Percentiles rank a stretch among this genome's conserved stretches.
phyloP scores from a whole-genome alignment of 2,888 invertebrate genomes.

The Drosophila rubida region DNA sequence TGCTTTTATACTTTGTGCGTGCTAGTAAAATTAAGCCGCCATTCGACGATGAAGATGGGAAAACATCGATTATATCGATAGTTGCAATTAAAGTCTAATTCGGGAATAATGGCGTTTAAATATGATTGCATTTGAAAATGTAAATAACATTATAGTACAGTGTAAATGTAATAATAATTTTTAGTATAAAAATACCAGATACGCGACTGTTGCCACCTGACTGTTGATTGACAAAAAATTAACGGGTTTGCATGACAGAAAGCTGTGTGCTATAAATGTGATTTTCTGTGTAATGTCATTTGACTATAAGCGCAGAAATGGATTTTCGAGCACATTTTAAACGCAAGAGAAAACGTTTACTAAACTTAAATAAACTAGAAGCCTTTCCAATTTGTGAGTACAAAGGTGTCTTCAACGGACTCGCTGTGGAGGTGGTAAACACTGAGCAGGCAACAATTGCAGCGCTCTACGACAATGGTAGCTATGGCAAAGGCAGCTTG shows the following conservation, averaged over 20 bases:
- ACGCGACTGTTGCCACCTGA: too few species aligned
- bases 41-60: too few species aligned
- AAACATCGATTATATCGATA: too few species aligned
- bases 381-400: slow-evolving; percentile 52
- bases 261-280: not conserved
- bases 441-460: slow-evolving; percentile 86
- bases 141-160: too few species aligned
- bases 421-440: slow-evolving; percentile 88
- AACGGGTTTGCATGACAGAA: not conserved
- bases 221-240: too few species aligned
- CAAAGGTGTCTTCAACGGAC: slow-evolving; percentile 88
- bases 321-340: slow-evolving; percentile 60
- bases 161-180: too few species aligned
- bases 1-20: too few species aligned
- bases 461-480: slow-evolving; percentile 89
- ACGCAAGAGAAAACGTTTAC: slow-evolving; percentile 46
- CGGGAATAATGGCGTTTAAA: too few species aligned
- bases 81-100: too few species aligned
- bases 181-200: too few species aligned
- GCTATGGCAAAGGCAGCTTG: slow-evolving; percentile 90
- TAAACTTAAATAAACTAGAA: not conserved
- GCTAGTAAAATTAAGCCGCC: too few species aligned
- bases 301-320: slow-evolving; percentile 45
- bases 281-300: slow-evolving; percentile 5
- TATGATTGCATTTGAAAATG: too few species aligned